phyloP scores from a whole-genome alignment of 1,140 invertebrate genomes.

The Drosophila sechellia region DNA sequence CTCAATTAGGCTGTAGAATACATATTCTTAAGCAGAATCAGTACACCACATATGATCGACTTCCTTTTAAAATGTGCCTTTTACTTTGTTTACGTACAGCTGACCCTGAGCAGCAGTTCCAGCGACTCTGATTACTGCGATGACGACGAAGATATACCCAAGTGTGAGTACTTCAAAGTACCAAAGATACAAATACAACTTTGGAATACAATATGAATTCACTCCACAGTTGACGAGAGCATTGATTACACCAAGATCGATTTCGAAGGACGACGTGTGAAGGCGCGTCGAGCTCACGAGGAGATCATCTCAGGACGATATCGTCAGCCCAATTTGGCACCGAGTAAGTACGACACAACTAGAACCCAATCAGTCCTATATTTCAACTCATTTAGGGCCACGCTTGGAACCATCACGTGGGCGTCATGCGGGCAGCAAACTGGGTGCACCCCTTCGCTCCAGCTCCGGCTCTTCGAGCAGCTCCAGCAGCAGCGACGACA shows the following conservation, averaged over 20 bases:
- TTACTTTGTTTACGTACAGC: slow-evolving; percentile 42
- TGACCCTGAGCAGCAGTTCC: slow-evolving; percentile 77
- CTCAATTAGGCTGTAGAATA: neutral
- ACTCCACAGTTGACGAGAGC: slow-evolving; percentile 69
- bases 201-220: neutral
- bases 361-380: neutral
- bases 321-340: slow-evolving; percentile 78
- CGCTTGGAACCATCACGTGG: slow-evolving; percentile 61
- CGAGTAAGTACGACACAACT: slow-evolving; percentile 51
- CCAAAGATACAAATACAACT: neutral
- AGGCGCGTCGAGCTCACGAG: slow-evolving; percentile 80
- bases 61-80: slow-evolving; percentile 2
- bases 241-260: slow-evolving; percentile 83
- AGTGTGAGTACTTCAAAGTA: slow-evolving; percentile 49
- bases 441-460: slow-evolving; percentile 41
- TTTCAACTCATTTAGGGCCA: slow-evolving; percentile 40
- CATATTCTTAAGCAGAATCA: too few species aligned
- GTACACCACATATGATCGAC: slow-evolving; percentile 9
- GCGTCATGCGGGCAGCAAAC: slow-evolving; percentile 43
- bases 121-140: slow-evolving; percentile 82
- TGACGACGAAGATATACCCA: slow-evolving; percentile 77
- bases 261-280: slow-evolving; percentile 78
- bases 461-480: slow-evolving; percentile 69
- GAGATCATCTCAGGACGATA: slow-evolving; percentile 84
- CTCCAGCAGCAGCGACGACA: slow-evolving; percentile 62